phyloP scores from a whole-genome alignment of 2,888 invertebrate species.

The Lochmaea capreae region DNA sequence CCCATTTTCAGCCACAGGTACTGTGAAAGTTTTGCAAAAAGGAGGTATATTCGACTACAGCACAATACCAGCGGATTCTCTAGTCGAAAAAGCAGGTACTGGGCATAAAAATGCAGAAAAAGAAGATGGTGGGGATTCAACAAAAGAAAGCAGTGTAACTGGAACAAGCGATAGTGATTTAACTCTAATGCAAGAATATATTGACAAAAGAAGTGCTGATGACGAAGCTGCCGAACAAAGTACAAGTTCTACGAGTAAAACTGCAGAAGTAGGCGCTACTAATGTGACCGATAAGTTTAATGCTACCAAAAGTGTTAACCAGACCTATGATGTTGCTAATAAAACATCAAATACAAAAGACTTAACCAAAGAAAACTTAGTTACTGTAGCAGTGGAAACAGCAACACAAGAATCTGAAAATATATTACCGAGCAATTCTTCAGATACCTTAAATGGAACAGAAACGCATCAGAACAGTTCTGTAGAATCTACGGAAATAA shows the following conservation, averaged over 20 bases:
- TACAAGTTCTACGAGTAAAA: background rate
- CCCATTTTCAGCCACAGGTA: too few relatives aligned
- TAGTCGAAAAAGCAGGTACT: background rate
- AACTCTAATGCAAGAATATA: conserved; percentile 19
- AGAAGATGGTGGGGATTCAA: background rate
- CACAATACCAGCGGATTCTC: background rate
- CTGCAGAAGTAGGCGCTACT: background rate
- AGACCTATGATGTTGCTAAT: background rate
- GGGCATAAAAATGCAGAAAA: background rate
- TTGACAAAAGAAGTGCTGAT: background rate
- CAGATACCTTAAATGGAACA: background rate
- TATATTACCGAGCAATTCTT: too few relatives aligned
- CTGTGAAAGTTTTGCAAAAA: too few relatives aligned
- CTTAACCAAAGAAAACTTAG: background rate
- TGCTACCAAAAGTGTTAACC: background rate
- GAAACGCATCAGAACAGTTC: background rate
- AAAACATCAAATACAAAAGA: background rate
- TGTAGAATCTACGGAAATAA: background rate
- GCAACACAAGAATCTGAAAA: background rate
- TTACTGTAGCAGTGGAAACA: background rate
- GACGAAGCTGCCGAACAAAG: background rate
- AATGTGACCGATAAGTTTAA: background rate
- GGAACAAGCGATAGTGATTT: conserved; percentile 15
- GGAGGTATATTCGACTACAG: background rate
- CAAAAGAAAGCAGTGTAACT: background rate